A percentile compares a stretch with the other conserved stretches of the same genome.
Conservation (phyloP, 2,113 vertebrate species). For the Callopanchax toddi region DNA sequence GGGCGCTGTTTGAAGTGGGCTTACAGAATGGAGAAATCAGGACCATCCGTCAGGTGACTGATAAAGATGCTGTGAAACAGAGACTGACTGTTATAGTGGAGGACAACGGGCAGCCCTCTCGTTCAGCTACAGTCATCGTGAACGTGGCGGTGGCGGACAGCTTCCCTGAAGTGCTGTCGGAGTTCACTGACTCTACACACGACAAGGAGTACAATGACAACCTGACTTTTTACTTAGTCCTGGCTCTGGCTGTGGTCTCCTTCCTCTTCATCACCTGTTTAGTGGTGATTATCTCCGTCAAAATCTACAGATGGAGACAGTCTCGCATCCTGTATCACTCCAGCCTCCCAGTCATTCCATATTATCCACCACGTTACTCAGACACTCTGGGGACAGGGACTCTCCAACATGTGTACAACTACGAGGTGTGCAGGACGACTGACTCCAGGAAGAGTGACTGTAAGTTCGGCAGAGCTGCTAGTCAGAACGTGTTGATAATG, state of each 20-base stretch:
- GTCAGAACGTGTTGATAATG: slow-evolving; percentile 11
- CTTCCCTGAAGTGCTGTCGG: slow-evolving; percentile 16
- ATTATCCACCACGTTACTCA: slow-evolving; percentile 36
- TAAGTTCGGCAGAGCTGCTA: not conserved
- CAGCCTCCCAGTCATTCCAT: slow-evolving; percentile 7
- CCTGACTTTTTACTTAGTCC: slow-evolving; percentile 18
- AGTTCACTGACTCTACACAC: not conserved
- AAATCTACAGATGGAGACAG: slow-evolving; percentile 41
- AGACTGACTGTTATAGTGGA: slow-evolving; percentile 15
- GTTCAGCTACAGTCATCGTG: slow-evolving; percentile 16
- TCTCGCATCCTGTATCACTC: slow-evolving; percentile 31
- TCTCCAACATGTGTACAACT: not conserved
- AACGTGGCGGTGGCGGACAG: slow-evolving; percentile 18
- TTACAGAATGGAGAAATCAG: slow-evolving; percentile 32
- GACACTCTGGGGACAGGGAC: not conserved
- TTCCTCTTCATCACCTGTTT: slow-evolving; percentile 26
- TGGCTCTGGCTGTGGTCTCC: slow-evolving; percentile 18
- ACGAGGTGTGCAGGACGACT: slow-evolving; percentile 16
- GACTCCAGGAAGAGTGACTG: slow-evolving; percentile 29
- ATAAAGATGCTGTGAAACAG: slow-evolving; percentile 17
- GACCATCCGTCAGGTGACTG: slow-evolving; percentile 22
- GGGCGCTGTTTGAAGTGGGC: slow-evolving; percentile 39
- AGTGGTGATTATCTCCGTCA: slow-evolving; percentile 31
- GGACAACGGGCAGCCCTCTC: slow-evolving; percentile 19
- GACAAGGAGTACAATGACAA: slow-evolving; percentile 29